Conservation (phyloP, 2,888 invertebrate species). For the Stenodema calcarata region DNA sequence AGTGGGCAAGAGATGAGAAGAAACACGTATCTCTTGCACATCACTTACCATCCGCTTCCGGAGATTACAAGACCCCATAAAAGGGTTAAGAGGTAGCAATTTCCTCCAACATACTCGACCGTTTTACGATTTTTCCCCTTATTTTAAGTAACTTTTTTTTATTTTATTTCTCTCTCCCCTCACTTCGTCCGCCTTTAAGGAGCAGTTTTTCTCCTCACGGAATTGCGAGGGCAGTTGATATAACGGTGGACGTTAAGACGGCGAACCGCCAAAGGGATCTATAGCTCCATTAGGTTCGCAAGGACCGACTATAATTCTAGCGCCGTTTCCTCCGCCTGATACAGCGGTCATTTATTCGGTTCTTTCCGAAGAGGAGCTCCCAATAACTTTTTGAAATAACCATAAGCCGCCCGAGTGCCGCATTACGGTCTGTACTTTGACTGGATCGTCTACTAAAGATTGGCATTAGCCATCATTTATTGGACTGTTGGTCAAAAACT, state of each 20-base stretch:
- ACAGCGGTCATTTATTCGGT: neutral
- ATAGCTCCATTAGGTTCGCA: neutral
- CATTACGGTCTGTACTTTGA: neutral
- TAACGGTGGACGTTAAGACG: neutral
- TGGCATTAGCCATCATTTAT: too few relatives aligned
- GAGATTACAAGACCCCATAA: conserved; percentile 28
- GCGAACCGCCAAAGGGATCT: neutral
- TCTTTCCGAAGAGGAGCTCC: neutral
- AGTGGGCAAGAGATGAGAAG: neutral
- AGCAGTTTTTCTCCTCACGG: neutral
- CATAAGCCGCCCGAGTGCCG: neutral
- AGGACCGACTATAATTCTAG: neutral
- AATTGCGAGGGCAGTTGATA: neutral
- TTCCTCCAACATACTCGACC: conserved; percentile 7
- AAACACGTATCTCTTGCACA: neutral
- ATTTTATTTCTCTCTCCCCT: neutral
- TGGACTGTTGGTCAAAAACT: too few relatives aligned
- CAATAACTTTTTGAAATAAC: neutral
- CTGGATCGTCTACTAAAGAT: too few relatives aligned
- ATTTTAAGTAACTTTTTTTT: neutral
- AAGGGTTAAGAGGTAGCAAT: conserved; percentile 23
- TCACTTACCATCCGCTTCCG: neutral
- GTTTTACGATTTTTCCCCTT: neutral
- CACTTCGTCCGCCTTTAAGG: neutral
- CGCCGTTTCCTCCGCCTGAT: neutral